These are phyloP conservation scores for Bergia puertoricense DNA, from an alignment of 92 coral and sea anemone genomes.

Conservation along the genomic window DNA sequence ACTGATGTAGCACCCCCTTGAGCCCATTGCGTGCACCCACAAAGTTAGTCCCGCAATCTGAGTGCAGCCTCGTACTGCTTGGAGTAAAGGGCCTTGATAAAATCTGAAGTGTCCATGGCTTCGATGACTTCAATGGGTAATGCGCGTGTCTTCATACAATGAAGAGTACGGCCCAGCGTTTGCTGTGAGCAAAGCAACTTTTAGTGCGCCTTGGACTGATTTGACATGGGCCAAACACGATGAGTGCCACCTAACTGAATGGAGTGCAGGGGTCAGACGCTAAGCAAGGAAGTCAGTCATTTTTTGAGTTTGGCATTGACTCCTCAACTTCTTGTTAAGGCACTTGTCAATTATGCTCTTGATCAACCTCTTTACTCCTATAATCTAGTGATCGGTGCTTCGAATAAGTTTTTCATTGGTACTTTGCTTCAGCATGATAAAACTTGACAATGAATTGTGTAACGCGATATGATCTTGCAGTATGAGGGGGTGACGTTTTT, in stretches of 20 bases:
- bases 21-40: conserved; percentile 52
- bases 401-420: conserved; percentile 53
- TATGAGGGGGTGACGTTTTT: conserved; percentile 59
- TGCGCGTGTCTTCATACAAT: conserved; percentile 47
- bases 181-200: conserved; percentile 48
- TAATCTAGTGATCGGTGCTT: conserved; percentile 52
- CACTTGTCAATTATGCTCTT: conserved; percentile 48
- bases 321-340: conserved; percentile 47
- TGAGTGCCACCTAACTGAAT: conserved; percentile 47
- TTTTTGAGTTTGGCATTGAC: conserved; percentile 49
- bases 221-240: conserved; percentile 56
- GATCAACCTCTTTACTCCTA: conserved; percentile 53
- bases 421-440: conserved; percentile 48
- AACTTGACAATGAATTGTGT: conserved; percentile 31
- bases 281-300: conserved; percentile 58
- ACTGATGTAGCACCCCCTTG: conserved; percentile 14
- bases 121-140: conserved; percentile 58
- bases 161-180: conserved; percentile 68
- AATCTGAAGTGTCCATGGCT: conserved; percentile 54
- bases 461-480: conserved; percentile 48
- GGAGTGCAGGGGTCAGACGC: conserved; percentile 50
- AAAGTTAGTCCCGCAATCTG: conserved; percentile 52
- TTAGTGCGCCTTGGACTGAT: conserved; percentile 50
- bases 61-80: conserved; percentile 52
- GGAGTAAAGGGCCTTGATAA: conserved; percentile 57